These are phyloP conservation scores for Synanthedon vespiformis DNA, from an alignment of 2,888 invertebrate species.

Conservation along the genomic window DNA sequence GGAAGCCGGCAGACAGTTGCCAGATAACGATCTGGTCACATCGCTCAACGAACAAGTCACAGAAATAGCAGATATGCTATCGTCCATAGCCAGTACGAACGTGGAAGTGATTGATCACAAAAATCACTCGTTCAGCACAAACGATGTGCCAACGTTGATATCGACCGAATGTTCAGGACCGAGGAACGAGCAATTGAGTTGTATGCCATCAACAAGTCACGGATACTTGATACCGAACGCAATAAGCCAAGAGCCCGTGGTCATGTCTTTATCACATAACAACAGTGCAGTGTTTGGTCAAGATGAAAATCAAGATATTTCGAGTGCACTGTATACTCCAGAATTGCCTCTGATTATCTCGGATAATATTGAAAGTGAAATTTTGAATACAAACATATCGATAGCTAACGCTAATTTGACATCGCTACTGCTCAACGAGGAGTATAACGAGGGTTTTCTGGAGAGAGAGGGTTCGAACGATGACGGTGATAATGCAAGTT, in stretches of 20 bases:
- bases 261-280: constrained; percentile 63
- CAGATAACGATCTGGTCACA: constrained; percentile 57
- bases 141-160: constrained; percentile 51
- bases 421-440: constrained; percentile 66
- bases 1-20: constrained; percentile 38
- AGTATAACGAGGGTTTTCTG: constrained; percentile 43
- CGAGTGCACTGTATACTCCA: constrained; percentile 30
- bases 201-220: constrained; percentile 73
- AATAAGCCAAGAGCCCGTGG: constrained; percentile 69
- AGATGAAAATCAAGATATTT: constrained; percentile 33
- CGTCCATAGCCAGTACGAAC: constrained; percentile 47
- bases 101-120: constrained; percentile 42
- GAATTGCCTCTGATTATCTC: constrained; percentile 52
- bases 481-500: constrained; percentile 38
- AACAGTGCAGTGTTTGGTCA: constrained; percentile 56
- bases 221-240: constrained; percentile 74
- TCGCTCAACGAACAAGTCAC: constrained; percentile 64
- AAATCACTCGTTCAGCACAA: constrained; percentile 58
- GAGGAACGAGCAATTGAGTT: constrained; percentile 53
- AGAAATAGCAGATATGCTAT: constrained; percentile 58
- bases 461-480: constrained; percentile 23
- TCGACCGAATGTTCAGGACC: constrained; percentile 35
- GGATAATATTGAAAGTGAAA: constrained; percentile 50
- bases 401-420: constrained; percentile 74
- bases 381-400: constrained; percentile 67